Conservation (phyloP, 2,113 vertebrate species). For the Asarcornis scutulata region DNA sequence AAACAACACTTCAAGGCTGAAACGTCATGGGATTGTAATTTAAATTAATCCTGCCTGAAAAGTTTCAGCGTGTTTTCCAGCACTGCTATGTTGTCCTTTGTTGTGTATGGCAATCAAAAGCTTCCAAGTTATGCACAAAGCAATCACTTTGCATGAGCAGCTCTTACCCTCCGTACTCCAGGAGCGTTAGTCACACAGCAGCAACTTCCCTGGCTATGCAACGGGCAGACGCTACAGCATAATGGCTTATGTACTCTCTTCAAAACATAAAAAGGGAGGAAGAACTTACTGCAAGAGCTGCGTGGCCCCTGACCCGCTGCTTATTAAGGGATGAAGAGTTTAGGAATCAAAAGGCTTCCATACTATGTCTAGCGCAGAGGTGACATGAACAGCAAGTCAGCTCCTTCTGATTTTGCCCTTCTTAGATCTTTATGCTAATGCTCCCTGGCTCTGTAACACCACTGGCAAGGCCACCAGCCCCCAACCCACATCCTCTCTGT, state of each 20-base stretch:
- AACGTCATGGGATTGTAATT: fast-evolving
- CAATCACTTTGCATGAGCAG: not conserved
- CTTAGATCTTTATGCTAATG: not conserved
- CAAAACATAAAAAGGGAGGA: conserved; percentile 49
- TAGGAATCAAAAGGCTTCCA: conserved; percentile 38
- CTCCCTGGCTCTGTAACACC: not conserved
- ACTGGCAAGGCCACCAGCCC: conserved; percentile 4
- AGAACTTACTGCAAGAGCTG: conserved; percentile 16
- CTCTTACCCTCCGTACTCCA: not conserved
- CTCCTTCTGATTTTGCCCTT: not conserved
- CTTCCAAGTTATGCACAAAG: not conserved
- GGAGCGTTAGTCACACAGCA: not conserved
- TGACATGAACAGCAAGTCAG: not conserved
- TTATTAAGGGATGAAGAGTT: conserved; percentile 51
- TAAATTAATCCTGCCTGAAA: not conserved
- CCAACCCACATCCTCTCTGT: not conserved
- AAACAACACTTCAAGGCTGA: not conserved
- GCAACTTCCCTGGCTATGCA: not conserved
- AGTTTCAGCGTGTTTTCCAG: not conserved
- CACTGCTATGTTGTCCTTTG: not conserved
- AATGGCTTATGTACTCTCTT: not conserved
- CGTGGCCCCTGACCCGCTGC: conserved; percentile 17
- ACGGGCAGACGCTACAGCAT: not conserved
- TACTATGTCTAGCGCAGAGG: not conserved
- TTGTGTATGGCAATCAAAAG: not conserved